Percentiles rank a stretch among this genome's conserved stretches.
Conservation (phyloP, 2,797 vertebrate species). For the Geotria australis region DNA sequence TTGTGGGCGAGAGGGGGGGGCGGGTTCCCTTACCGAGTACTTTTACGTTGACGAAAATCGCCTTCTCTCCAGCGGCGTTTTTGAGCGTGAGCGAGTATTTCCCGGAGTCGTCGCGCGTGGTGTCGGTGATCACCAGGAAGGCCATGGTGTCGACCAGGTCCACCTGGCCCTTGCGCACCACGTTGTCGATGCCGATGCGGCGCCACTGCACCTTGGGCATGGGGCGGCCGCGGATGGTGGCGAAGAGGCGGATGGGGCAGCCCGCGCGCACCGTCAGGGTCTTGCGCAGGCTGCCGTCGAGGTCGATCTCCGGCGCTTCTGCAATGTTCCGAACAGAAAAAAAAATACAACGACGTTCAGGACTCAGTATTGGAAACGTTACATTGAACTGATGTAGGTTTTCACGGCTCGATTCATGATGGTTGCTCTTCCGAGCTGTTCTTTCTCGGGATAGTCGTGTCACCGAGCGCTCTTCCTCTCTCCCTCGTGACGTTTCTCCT, state of each 20-base stretch:
- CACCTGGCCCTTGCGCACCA: constrained; percentile 66
- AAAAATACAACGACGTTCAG: no score
- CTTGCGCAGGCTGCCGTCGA: constrained; percentile 71
- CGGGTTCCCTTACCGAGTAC: constrained; percentile 40
- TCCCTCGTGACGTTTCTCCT: no score
- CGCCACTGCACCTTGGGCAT: constrained; percentile 65
- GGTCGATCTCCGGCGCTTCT: constrained; percentile 68
- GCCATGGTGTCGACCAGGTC: constrained; percentile 94
- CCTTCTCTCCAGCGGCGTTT: constrained; percentile 71
- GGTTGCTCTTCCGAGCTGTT: no score
- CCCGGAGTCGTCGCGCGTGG: constrained; percentile 67
- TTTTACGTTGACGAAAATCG: constrained; percentile 75
- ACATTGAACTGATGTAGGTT: no score
- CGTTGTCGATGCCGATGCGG: constrained; percentile 78
- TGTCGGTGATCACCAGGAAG: constrained; percentile 72
- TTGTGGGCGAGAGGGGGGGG: no score
- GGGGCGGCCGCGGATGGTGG: constrained; percentile 64
- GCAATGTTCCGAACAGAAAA: no score
- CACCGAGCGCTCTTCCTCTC: no score
- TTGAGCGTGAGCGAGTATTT: constrained; percentile 69
- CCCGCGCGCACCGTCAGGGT: constrained; percentile 63
- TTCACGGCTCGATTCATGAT: no score
- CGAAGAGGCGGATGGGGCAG: constrained; percentile 78
- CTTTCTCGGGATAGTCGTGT: no score
- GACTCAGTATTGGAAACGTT: no score